Evolutionary conservation across 2,113 vertebrate species (phyloP).

Genomic region (Tylochromis polylepis): DNA sequence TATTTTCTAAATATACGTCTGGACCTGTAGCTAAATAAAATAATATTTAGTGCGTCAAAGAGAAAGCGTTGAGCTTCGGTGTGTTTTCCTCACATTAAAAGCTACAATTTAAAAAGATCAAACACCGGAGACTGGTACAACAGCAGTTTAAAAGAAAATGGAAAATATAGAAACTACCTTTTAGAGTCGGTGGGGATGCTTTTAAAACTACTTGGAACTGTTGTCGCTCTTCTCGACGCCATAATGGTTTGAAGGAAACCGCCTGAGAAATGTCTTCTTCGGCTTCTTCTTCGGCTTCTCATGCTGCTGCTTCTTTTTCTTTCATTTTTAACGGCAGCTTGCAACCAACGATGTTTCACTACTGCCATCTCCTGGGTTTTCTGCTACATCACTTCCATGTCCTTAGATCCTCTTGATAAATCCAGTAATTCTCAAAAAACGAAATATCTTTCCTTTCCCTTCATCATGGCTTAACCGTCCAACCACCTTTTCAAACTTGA

Average conservation of each 20-base stretch:
- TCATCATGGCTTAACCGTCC: too few relatives aligned
- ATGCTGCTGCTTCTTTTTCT: too few relatives aligned
- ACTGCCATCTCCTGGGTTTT: too few relatives aligned
- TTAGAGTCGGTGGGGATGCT: neutral
- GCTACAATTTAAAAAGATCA: neutral
- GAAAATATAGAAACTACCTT: neutral
- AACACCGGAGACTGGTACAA: rapidly evolving
- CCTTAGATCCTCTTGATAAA: too few relatives aligned
- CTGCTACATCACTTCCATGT: too few relatives aligned
- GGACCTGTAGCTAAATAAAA: neutral
- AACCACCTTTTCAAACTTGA: too few relatives aligned
- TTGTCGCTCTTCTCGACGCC: conserved; percentile 55
- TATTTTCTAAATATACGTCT: neutral
- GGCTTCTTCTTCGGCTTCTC: too few relatives aligned
- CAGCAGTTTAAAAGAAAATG: rapidly evolving
- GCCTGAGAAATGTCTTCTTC: too few relatives aligned
- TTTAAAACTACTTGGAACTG: neutral
- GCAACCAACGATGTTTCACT: too few relatives aligned
- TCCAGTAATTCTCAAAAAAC: too few relatives aligned
- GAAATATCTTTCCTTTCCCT: too few relatives aligned
- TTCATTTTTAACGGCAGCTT: too few relatives aligned
- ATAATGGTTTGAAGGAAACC: conserved; percentile 52
- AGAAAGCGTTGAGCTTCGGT: rapidly evolving
- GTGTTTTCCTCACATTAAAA: neutral
- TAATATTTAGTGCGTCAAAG: neutral